A percentile compares a stretch with the other conserved stretches of the same genome.
Evolutionary conservation across 2,888 invertebrate genomes (phyloP).

Genomic region (Spisula solida): DNA sequence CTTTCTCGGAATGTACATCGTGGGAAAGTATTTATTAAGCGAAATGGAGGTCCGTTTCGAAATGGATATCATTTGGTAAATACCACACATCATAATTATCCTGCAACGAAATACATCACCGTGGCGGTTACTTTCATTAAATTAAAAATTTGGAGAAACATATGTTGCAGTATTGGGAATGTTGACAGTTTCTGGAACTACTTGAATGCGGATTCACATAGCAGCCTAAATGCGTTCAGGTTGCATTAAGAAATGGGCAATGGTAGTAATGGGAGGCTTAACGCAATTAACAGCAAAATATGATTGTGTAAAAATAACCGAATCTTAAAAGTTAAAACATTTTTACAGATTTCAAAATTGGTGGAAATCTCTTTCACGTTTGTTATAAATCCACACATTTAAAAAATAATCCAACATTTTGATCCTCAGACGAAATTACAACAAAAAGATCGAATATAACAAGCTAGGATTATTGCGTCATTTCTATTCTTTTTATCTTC

Average conservation of each 20-base stretch:
- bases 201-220: too few species aligned
- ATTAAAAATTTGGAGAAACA: too few species aligned
- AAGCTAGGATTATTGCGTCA: background rate
- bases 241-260: too few species aligned
- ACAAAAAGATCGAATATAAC: constrained; percentile 19
- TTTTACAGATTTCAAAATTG: background rate
- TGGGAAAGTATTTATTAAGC: background rate
- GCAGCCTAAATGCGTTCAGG: too few species aligned
- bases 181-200: too few species aligned
- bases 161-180: too few species aligned
- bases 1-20: background rate
- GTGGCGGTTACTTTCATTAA: too few species aligned
- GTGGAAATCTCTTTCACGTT: background rate
- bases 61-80: too few species aligned
- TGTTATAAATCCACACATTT: background rate
- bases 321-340: background rate
- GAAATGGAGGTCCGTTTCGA: background rate
- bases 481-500: background rate
- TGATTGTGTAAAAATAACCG: background rate
- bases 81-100: too few species aligned
- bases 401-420: background rate
- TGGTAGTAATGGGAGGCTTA: too few species aligned
- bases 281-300: too few species aligned
- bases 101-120: too few species aligned
- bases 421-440: background rate